These are phyloP conservation scores for Dreissena rostriformis DNA, from an alignment of 1,140 invertebrate genomes.

Conservation along the genomic window DNA sequence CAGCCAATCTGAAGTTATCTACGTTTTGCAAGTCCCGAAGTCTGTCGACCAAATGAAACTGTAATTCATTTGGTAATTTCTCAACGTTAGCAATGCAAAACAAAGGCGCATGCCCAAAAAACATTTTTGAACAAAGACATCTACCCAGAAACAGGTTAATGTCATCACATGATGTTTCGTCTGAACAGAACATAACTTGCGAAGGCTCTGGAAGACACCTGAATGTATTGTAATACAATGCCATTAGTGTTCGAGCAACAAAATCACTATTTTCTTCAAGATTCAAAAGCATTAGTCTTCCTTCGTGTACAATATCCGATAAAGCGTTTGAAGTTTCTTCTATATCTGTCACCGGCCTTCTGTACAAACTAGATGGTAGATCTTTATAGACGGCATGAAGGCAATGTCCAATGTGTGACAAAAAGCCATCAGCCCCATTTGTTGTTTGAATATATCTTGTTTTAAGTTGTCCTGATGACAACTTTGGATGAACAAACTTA, in stretches of 20 bases:
- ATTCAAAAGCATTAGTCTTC: constrained; percentile 46
- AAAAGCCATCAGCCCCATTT: neutral
- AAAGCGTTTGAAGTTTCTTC: constrained; percentile 9
- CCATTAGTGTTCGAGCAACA: constrained; percentile 54
- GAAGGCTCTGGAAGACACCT: constrained; percentile 55
- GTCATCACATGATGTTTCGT: constrained; percentile 57
- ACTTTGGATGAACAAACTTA: constrained; percentile 39
- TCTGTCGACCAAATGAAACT: constrained; percentile 53
- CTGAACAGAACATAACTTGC: constrained; percentile 61
- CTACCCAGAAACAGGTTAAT: constrained; percentile 54
- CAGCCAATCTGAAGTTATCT: neutral
- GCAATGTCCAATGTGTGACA: neutral
- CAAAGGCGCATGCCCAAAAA: constrained; percentile 1
- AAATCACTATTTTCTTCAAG: constrained; percentile 52
- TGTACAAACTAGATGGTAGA: constrained; percentile 10
- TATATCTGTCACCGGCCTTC: neutral
- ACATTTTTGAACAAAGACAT: constrained; percentile 23
- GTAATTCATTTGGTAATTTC: constrained; percentile 50
- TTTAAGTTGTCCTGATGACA: neutral
- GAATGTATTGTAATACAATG: constrained; percentile 59
- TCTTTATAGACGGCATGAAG: neutral
- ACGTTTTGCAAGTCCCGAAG: constrained; percentile 8
- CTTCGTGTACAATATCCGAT: constrained; percentile 41
- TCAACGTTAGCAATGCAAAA: constrained; percentile 64
- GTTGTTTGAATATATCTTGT: neutral